Evolutionary conservation across 2,113 vertebrate genomes (phyloP), one percentile per base, ranked within the genome.

Genomic region (Callocephalon fimbriatum): DNA sequence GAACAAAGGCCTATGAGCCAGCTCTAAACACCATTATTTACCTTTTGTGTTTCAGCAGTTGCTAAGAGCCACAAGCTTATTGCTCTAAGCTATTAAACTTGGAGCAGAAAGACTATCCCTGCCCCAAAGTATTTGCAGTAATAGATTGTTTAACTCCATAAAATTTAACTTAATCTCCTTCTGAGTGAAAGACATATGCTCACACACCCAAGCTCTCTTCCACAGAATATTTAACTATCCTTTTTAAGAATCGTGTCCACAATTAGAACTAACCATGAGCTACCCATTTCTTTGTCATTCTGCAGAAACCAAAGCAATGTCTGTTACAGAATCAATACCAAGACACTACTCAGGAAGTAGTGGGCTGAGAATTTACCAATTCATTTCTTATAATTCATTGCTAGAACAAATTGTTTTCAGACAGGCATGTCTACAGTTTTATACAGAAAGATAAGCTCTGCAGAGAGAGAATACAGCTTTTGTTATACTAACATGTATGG

Each of bases 21-120:
- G 66, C 25, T 58, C 45, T 63, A 81, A 94, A 86, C 75, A 88
- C 27, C 40, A 5, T 90, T 96, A 90, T 96, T 96, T 96, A 93
- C 67, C 51, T 86, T 92, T 92, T 94, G 45, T 92, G 37, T 93
- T 92, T 76, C 74, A 79, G 56, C 81, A 90, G 90, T 94, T 95
- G 87, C 93, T 96, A 93, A 89, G 77, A 95, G 31, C 40, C 90
- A 79, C 37, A 51, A 63, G 72, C 13, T 80, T 83, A 61, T 88
- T 95, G 63, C 79, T 80, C 72, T 85, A 74, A 92, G 82, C 38
- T 88, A 90, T 77, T 81, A 80, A 95, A 94, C 75, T 83, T 58
- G 74, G 67, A 96, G 75, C 38, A 92, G 59, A 90, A 88, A 86
- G 59, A 74, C 10, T 38, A 54, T 90, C 72, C 50, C 54, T 92